Percentiles rank a stretch among this genome's conserved stretches.
Conservation (phyloP, 92 coral and sea anemone species). For the Palythoa heliodiscus region DNA sequence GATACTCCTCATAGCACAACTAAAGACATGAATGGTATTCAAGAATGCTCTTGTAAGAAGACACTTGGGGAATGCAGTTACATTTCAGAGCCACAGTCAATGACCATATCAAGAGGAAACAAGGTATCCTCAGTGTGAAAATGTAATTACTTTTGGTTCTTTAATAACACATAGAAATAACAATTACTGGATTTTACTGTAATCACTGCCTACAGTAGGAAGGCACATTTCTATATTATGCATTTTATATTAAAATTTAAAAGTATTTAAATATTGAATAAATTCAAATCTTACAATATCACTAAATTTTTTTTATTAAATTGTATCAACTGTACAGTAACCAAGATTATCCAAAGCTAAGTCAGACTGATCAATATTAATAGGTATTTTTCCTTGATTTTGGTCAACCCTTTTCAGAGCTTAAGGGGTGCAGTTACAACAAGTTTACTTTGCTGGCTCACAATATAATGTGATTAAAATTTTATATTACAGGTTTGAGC, state of each 20-base stretch:
- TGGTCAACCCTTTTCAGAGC: too few relatives aligned
- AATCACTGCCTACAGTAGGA: neutral
- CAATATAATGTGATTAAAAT: too few relatives aligned
- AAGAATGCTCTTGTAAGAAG: neutral
- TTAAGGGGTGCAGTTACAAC: too few relatives aligned
- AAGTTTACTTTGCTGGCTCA: too few relatives aligned
- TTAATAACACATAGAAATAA: neutral
- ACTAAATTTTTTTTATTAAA: neutral
- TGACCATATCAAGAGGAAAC: slow-evolving; percentile 33
- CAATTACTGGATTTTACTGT: neutral
- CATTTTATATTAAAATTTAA: neutral
- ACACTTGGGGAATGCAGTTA: neutral
- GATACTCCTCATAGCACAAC: neutral
- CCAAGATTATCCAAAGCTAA: neutral
- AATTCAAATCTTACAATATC: neutral
- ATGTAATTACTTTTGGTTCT: neutral
- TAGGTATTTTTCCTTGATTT: too few relatives aligned
- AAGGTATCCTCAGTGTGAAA: slow-evolving; percentile 22
- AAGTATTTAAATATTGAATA: neutral
- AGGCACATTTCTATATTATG: neutral
- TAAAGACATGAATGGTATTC: neutral
- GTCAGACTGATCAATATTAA: neutral
- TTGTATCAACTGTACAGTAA: neutral
- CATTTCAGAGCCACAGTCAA: slow-evolving; percentile 11
- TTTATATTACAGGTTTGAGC: too few relatives aligned